phyloP scores from a whole-genome alignment of 2,888 invertebrate species.

The Tridacna gigas region DNA sequence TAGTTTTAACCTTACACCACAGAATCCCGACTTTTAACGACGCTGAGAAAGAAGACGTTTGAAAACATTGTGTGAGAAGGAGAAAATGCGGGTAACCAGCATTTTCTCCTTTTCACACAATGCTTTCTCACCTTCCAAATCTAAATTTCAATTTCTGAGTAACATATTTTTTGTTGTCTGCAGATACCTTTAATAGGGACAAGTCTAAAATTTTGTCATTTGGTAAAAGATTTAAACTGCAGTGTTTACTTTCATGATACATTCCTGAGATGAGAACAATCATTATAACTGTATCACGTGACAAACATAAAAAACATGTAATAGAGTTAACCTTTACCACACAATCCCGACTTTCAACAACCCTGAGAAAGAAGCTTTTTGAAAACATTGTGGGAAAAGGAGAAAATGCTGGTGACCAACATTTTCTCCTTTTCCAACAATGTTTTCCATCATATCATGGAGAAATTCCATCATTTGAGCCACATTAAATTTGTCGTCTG shows the following conservation, averaged over 20 bases:
- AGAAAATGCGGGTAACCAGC: background rate
- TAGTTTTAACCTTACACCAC: background rate
- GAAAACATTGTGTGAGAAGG: background rate
- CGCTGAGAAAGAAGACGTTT: background rate
- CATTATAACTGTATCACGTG: no score
- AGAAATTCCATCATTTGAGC: no score
- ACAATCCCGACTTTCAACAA: no score
- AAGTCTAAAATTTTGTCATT: background rate
- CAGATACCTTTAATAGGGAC: background rate
- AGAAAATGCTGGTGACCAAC: background rate
- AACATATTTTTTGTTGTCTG: background rate
- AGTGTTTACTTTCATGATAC: no score
- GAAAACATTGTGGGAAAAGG: constrained; percentile 1
- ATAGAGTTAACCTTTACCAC: no score
- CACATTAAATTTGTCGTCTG: no score
- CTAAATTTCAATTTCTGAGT: background rate
- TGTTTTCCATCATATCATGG: no score
- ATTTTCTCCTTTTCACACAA: background rate
- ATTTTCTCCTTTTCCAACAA: no score
- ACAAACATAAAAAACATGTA: no score
- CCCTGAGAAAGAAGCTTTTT: background rate
- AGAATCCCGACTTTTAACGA: background rate
- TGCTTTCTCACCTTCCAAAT: background rate
- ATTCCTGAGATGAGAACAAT: no score
- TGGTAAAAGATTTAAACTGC: background rate